Conservation (phyloP, 2,113 vertebrate genomes). For the Rhizomys pruinosus region DNA sequence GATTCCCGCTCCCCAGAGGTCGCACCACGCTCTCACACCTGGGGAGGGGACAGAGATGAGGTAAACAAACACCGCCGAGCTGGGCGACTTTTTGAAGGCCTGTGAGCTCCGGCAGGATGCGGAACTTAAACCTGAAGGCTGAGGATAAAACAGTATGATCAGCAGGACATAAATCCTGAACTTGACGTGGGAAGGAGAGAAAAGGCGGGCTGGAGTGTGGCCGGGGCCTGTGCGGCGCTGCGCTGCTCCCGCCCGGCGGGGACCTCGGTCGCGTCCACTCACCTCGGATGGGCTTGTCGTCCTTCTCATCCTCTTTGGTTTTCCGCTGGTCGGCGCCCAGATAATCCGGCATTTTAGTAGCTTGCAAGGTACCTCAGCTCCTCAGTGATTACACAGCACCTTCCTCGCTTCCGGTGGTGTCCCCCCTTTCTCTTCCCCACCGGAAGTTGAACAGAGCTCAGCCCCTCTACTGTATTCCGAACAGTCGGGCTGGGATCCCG, state of each 20-base stretch:
- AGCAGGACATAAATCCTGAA: background rate
- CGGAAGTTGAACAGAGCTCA: slow-evolving; percentile 40
- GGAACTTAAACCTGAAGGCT: background rate
- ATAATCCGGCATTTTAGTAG: slow-evolving; percentile 93
- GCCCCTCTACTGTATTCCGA: rapidly evolving
- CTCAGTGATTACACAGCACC: slow-evolving; percentile 84
- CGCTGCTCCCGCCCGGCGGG: background rate
- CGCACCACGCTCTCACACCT: background rate
- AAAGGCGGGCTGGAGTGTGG: background rate
- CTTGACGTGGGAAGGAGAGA: background rate
- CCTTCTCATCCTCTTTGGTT: slow-evolving; percentile 95
- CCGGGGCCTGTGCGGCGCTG: background rate
- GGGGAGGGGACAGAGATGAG: background rate
- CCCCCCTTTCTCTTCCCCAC: background rate
- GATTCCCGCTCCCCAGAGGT: background rate
- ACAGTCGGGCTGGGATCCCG: too few species aligned
- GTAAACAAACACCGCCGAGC: background rate
- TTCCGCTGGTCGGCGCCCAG: slow-evolving; percentile 95
- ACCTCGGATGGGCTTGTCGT: slow-evolving; percentile 95
- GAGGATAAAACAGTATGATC: background rate
- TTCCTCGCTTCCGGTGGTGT: slow-evolving; percentile 63
- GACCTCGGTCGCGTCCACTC: background rate
- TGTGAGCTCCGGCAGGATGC: background rate
- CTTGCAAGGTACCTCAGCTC: rapidly evolving
- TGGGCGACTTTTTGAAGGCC: background rate